phyloP scores from a whole-genome alignment of 2,888 invertebrate genomes.

The Anorthoa munda region DNA sequence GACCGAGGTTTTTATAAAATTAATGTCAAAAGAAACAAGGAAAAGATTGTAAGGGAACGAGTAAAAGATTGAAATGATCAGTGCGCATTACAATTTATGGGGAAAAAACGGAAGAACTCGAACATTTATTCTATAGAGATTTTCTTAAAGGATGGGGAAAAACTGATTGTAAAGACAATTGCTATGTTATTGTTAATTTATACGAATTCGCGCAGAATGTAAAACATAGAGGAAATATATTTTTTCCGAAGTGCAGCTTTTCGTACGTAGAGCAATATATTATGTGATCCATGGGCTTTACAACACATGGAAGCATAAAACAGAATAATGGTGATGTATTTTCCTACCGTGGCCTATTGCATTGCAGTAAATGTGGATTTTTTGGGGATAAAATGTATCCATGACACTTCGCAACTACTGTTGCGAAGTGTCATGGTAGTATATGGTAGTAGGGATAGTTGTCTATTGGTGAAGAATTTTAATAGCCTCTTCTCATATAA shows the following conservation, averaged over 20 bases:
- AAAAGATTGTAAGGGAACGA: slow-evolving; percentile 35
- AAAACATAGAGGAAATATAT: slow-evolving; percentile 4
- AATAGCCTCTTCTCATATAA: too few relatives aligned
- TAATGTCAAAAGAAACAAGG: slow-evolving; percentile 33
- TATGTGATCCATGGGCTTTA: slow-evolving; percentile 19
- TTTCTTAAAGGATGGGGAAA: slow-evolving; percentile 22
- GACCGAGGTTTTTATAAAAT: slow-evolving; percentile 21
- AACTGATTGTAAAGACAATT: slow-evolving; percentile 28
- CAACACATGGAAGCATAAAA: slow-evolving; percentile 17
- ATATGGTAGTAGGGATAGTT: too few relatives aligned
- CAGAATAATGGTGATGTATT: neutral
- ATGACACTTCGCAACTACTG: too few relatives aligned
- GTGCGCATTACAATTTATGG: slow-evolving; percentile 50
- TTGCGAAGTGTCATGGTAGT: too few relatives aligned
- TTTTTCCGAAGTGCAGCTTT: slow-evolving; percentile 17
- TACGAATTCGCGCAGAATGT: slow-evolving; percentile 34
- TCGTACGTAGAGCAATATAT: slow-evolving; percentile 23
- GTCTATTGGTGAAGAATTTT: too few relatives aligned
- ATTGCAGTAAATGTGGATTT: neutral
- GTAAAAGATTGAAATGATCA: slow-evolving; percentile 52
- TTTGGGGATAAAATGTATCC: neutral
- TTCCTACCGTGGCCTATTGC: neutral
- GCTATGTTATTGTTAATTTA: slow-evolving; percentile 58
- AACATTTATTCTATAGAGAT: slow-evolving; percentile 39
- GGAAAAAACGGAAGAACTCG: slow-evolving; percentile 25